Conservation (phyloP, 2,888 invertebrate species). For the Limenitis camilla region DNA sequence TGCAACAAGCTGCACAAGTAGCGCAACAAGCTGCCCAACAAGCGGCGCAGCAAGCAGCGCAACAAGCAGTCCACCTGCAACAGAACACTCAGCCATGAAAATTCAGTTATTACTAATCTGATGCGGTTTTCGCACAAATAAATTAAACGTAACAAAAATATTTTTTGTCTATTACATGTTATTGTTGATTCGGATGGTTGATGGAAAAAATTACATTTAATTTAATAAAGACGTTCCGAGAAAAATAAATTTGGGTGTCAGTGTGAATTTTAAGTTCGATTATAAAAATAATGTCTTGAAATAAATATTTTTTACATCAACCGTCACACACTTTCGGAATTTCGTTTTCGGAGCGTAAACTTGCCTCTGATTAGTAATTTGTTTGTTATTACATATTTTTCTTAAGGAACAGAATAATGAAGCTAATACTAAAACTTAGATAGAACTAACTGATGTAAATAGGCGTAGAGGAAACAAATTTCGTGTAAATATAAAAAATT, state of each 20-base stretch:
- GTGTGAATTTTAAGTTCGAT: neutral
- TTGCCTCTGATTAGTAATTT: constrained; percentile 68
- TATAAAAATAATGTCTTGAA: neutral
- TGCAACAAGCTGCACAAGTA: constrained; percentile 44
- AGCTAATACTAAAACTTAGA: constrained; percentile 43
- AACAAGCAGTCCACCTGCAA: constrained; percentile 72
- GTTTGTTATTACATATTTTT: constrained; percentile 27
- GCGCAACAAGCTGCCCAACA: constrained; percentile 40
- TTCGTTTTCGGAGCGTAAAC: constrained; percentile 45
- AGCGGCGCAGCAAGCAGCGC: constrained; percentile 64
- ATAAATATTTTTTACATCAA: neutral
- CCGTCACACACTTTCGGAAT: constrained; percentile 22
- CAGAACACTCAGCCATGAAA: constrained; percentile 82
- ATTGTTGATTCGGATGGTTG: constrained; percentile 1
- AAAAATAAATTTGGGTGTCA: neutral
- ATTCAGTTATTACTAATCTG: constrained; percentile 85
- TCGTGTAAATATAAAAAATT: constrained; percentile 58
- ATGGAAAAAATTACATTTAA: constrained; percentile 5
- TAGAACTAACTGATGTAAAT: constrained; percentile 67
- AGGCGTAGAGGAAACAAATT: constrained; percentile 53
- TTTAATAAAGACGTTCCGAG: neutral
- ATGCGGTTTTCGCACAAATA: constrained; percentile 52
- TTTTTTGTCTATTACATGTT: neutral
- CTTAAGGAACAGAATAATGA: constrained; percentile 24
- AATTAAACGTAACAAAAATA: constrained; percentile 13